These are phyloP conservation scores for Aphodius granarius DNA, from an alignment of 2,888 invertebrate species.

Conservation along the genomic window DNA sequence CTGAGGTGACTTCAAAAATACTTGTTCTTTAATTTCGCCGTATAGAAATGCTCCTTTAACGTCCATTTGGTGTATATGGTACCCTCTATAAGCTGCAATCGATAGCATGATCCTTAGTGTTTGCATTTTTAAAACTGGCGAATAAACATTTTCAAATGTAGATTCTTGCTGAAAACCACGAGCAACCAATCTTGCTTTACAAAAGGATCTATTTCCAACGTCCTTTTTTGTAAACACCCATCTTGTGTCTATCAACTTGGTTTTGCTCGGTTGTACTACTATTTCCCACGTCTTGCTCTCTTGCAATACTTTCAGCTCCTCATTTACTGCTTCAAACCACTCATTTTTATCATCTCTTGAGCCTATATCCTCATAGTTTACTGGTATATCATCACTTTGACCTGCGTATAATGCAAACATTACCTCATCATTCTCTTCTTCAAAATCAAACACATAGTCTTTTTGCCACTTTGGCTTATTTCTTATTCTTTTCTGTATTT, in stretches of 20 bases:
- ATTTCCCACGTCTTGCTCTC: neutral
- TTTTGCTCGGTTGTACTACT: neutral
- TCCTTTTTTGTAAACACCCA: constrained; percentile 2
- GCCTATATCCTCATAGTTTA: neutral
- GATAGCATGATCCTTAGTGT: no score
- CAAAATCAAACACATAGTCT: neutral
- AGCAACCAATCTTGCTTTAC: no score
- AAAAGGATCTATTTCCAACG: no score
- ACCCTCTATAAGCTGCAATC: no score
- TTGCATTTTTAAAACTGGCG: no score
- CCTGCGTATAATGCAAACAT: neutral
- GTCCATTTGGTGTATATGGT: no score
- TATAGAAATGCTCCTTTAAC: no score
- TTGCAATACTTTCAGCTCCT: constrained; percentile 2
- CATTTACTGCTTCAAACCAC: neutral
- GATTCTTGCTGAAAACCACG: no score
- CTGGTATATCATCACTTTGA: constrained; percentile 5
- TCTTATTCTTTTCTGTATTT: no score
- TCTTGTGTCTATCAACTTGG: neutral
- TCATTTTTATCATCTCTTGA: neutral
- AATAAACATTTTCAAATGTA: no score
- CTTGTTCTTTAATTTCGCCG: no score
- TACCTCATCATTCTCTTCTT: neutral
- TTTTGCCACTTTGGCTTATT: neutral
- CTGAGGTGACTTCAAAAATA: no score